Evolutionary conservation across 1,140 invertebrate genomes (phyloP).

Genomic region (Drosophila parabipectinata): DNA sequence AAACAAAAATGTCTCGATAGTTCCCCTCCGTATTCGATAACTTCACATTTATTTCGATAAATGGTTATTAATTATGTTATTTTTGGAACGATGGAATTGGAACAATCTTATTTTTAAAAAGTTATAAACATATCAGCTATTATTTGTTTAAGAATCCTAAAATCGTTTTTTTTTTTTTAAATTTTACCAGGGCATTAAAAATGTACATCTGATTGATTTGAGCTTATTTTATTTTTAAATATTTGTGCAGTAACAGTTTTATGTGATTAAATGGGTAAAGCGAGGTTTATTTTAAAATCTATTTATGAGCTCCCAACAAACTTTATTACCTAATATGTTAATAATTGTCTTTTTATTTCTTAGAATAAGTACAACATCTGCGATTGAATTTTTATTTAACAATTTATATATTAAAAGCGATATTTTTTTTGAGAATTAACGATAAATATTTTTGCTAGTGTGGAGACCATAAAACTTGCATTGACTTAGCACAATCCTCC

Average conservation of each 20-base stretch:
- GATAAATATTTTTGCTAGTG: slow-evolving; percentile 38
- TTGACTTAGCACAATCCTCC: slow-evolving; percentile 44
- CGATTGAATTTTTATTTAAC: slow-evolving; percentile 39
- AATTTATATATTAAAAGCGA: slow-evolving; percentile 38
- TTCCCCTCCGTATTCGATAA: no score
- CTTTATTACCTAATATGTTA: background rate
- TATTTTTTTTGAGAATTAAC: slow-evolving; percentile 35
- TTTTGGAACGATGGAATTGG: slow-evolving; percentile 11
- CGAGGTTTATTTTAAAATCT: background rate
- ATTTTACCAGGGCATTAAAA: no score
- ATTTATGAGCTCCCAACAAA: no score
- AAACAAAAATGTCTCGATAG: no score
- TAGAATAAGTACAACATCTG: slow-evolving; percentile 31
- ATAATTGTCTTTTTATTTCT: slow-evolving; percentile 11
- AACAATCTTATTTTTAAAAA: background rate
- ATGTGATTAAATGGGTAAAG: no score
- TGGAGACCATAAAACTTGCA: slow-evolving; percentile 13
- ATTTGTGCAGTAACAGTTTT: no score
- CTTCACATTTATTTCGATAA: background rate
- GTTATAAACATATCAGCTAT: no score
- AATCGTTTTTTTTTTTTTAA: no score
- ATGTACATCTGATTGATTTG: no score
- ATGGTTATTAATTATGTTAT: background rate
- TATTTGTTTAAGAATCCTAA: no score
- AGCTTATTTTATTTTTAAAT: no score